These are phyloP conservation scores for Nesoenas mayeri DNA, from an alignment of 2,113 vertebrate genomes.

Conservation along the genomic window DNA sequence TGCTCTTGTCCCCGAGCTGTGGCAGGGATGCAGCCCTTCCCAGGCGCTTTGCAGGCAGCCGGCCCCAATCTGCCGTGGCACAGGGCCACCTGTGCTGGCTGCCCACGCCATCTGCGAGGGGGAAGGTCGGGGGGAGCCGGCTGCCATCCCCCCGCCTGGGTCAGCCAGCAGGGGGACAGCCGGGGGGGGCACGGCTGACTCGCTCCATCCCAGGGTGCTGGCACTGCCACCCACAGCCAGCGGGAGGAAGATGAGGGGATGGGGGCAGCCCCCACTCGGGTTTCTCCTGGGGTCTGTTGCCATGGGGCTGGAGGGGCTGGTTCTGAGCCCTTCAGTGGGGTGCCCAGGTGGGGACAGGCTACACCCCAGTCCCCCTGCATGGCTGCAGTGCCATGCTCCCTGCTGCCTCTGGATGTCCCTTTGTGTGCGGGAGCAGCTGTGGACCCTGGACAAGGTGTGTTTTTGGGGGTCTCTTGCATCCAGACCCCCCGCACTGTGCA, in stretches of 20 bases:
- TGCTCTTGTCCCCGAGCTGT: background rate
- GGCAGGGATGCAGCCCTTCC: background rate
- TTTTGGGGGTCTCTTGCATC: background rate
- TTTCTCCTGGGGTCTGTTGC: background rate
- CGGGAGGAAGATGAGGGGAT: background rate
- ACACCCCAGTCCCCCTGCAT: accelerated
- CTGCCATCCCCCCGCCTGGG: background rate
- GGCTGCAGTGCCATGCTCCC: background rate
- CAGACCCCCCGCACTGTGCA: accelerated
- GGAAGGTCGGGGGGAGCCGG: background rate
- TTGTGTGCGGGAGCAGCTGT: accelerated
- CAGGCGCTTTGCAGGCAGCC: background rate
- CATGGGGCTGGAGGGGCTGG: accelerated
- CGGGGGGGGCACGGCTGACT: background rate
- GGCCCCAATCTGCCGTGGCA: slow-evolving; percentile 21
- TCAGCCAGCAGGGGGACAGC: background rate
- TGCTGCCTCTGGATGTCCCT: background rate
- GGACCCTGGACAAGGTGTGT: accelerated
- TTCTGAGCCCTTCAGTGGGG: background rate
- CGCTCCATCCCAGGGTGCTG: background rate
- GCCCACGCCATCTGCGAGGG: slow-evolving; percentile 34
- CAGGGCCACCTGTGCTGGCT: slow-evolving; percentile 60
- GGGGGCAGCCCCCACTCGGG: accelerated
- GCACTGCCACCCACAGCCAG: background rate
- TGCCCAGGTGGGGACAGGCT: background rate